Base-by-base conservation (phyloP, 2,888 invertebrate genomes). In the Epinotia ramella region DNA sequence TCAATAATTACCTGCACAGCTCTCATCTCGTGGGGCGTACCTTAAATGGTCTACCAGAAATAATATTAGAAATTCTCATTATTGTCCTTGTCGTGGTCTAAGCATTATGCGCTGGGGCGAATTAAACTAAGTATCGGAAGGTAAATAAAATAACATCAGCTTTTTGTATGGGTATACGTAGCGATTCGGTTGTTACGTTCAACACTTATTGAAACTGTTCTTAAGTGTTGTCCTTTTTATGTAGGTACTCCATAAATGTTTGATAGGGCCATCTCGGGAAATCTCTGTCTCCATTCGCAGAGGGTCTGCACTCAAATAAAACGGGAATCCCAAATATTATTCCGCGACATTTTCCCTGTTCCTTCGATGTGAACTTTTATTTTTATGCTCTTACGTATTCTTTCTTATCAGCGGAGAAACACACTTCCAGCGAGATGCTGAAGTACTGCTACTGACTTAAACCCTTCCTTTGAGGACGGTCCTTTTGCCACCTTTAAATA, bases 261-360 rank as follows among this genome's bases (percentile, higher is more conserved):
- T 93, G 94, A 94, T 93, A 93, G 94, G 92, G 89, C 92, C 92
- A 93, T 94, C 93, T 91, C 93, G 93, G 92, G 90, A 93, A 93
- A 94, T 93, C 94, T 93, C 92, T 91, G 93, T 91, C 94, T 92
- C 91, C 93, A 92, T 93, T 92, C 92, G 88, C 85, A 88, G 89
- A 94, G 94, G 94, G 94, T 93, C 94, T 88, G 91, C 91, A 91
- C 87, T 94, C 93, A 94, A 94, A 94, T 94, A 94, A 94, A 94
- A 93, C 91, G 88, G 87, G 89, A 90, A 91, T 93, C 93, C 92
- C 93, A 93, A 94, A 94, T 94, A 94, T 93, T 93, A 94, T 94
- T 93, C 92, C 87, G 85, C 87, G 91, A 90, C 92, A 89, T 93
- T 93, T 93, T 92, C 92, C 92, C 91, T 89, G 84, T 91, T 92